Evolutionary conservation across 1,140 invertebrate genomes (phyloP), one percentile per base, ranked within the genome.

Genomic region (Portunus trituberculatus): DNA sequence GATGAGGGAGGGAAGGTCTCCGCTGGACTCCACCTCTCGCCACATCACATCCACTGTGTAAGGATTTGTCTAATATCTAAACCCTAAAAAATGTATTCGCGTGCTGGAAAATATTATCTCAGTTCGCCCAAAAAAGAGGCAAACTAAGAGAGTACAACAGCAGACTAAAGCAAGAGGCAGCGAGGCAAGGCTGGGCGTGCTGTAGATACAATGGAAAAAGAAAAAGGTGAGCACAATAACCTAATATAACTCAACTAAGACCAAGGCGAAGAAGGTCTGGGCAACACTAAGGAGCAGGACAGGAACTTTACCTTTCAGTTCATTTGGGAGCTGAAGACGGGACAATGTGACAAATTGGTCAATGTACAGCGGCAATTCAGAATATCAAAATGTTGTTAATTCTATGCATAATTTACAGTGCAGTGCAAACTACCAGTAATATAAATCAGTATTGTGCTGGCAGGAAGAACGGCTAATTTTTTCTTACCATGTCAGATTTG

Each of bases 241-340:
- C n/a, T 76, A n/a, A 6, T 39, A 39, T 39, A 39, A 8, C n/a
- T 76, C 59, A 25, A 76, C 67, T 76, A 76, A 76, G 39, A 39
- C 39, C 39, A 39, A 39, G 39, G 39, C 39, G 39, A 39, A 39
- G 39, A 39, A 39, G 67, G 67, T 76, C 67, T 25, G 67, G 67
- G 14, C 82, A 86, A 93, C 92, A 59, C 45, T 52, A 31, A 52
- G 45, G n/a, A 93, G 76, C 83, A 52, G 82, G 48, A 87, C n/a
- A 83, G 4, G 20, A 93, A 94, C 93, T 88, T 94, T 94, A 94
- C 93, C 93, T 94, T 94, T 94, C 86, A 94, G 28, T 94, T 94
- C 93, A 94, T 94, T 94, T 94, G 86, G 93, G 93, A 94, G 93
- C 93, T 94, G 59, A 89, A 89, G 87, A 89, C 29, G 86, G 59